A percentile compares a stretch with the other conserved stretches of the same genome.
Evolutionary conservation across 1,140 invertebrate genomes (phyloP).

Genomic region (Neotoxoptera formosana): DNA sequence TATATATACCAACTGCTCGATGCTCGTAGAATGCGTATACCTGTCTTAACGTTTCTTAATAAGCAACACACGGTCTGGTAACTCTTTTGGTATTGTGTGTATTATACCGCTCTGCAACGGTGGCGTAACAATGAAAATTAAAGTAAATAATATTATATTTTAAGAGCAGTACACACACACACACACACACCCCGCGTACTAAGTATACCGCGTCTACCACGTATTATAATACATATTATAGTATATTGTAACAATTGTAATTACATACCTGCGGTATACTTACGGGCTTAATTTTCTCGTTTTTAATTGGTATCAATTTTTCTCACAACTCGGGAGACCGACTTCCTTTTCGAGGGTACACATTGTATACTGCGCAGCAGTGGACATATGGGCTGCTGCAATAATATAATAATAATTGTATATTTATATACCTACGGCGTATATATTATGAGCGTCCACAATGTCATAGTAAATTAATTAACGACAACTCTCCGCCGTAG

Average conservation of each 20-base stretch:
- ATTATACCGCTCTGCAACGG: not conserved
- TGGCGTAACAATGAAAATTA: slow-evolving; percentile 4
- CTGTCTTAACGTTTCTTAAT: not conserved
- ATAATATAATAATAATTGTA: not conserved
- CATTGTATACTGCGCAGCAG: no score
- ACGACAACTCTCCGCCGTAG: not conserved
- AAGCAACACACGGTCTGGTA: not conserved
- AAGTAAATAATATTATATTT: not conserved
- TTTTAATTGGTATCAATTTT: slow-evolving; percentile 28
- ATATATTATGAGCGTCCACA: not conserved
- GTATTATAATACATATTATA: not conserved
- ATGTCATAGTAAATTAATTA: not conserved
- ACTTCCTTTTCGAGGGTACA: not conserved
- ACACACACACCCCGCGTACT: no score
- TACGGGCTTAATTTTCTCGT: not conserved
- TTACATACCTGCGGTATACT: slow-evolving; percentile 40
- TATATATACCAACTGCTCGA: no score
- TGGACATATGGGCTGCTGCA: not conserved
- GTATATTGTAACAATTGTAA: not conserved
- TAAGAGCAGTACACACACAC: not conserved
- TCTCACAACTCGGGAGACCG: not conserved
- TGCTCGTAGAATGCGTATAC: not conserved
- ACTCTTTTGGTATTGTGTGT: slow-evolving; percentile 5
- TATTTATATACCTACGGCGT: no score
- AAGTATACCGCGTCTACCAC: not conserved